Evolutionary conservation across 2,113 vertebrate genomes (phyloP).

Genomic region (Chaetops frenatus): DNA sequence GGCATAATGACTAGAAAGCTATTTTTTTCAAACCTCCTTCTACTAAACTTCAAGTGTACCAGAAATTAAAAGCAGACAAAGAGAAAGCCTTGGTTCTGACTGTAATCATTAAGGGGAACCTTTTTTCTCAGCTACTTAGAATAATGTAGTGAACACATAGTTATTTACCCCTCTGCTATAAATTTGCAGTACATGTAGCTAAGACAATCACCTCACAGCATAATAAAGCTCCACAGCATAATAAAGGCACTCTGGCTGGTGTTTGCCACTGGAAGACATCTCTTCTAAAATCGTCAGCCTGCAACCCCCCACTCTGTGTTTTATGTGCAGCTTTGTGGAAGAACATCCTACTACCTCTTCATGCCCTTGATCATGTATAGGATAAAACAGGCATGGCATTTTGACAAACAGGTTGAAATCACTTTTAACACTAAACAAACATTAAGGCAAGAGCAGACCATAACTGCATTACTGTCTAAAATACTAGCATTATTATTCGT

Average conservation of each 20-base stretch:
- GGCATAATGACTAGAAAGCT: not conserved
- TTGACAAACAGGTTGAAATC: not conserved
- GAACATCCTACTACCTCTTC: not conserved
- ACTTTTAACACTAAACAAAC: not conserved
- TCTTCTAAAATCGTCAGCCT: not conserved
- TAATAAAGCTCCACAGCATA: not conserved
- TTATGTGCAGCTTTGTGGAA: not conserved
- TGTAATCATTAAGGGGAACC: accelerated
- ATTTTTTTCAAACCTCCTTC: not conserved
- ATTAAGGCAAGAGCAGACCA: not conserved
- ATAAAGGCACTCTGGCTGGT: not conserved
- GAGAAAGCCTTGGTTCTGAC: not conserved
- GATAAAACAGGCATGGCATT: not conserved
- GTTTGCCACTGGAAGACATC: not conserved
- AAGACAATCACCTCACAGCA: not conserved
- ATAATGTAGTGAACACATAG: not conserved
- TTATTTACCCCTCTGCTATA: not conserved
- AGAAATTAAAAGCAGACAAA: not conserved
- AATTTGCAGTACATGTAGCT: not conserved
- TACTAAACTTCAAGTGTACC: not conserved
- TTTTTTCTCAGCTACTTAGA: not conserved
- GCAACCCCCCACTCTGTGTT: not conserved
- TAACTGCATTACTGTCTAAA: not conserved
- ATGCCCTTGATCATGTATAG: not conserved
- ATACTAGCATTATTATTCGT: not conserved